These are phyloP conservation scores for Platorchestia sp. DNA, from an alignment of 1,140 invertebrate genomes.

Conservation along the genomic window DNA sequence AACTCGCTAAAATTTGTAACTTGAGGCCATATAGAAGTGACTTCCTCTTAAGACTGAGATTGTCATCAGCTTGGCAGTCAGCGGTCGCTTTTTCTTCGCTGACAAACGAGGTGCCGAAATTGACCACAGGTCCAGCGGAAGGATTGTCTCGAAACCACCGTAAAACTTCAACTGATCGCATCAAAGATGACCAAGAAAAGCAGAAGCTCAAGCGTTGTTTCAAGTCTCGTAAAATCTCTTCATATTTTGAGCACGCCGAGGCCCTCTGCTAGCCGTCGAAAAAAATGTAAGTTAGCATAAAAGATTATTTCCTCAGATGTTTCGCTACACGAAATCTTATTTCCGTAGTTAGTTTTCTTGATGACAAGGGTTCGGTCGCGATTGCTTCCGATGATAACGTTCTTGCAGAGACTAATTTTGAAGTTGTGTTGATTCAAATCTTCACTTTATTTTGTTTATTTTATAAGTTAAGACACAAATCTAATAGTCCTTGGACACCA, in stretches of 20 bases:
- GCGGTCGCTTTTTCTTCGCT: not conserved
- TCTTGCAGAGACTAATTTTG: no score
- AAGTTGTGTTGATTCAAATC: not conserved
- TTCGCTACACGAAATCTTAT: not conserved
- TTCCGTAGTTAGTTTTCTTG: not conserved
- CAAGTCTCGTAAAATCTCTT: not conserved
- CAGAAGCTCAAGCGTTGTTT: not conserved
- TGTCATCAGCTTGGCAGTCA: not conserved
- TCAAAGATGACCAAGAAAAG: not conserved
- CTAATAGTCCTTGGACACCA: not conserved
- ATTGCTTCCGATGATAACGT: no score
- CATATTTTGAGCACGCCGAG: not conserved
- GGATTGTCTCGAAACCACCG: not conserved
- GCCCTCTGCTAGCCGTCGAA: not conserved
- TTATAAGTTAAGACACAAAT: not conserved
- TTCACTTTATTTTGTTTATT: not conserved
- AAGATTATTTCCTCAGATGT: not conserved
- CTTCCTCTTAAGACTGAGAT: not conserved
- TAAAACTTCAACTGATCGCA: not conserved
- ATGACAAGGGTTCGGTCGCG: not conserved
- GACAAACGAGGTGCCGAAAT: conserved; percentile 30
- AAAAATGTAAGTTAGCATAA: not conserved
- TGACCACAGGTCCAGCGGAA: conserved; percentile 26
- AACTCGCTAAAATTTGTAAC: not conserved
- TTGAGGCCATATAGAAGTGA: not conserved